These are phyloP conservation scores for Nansenia antarctica DNA, from an alignment of 2,113 vertebrate species.

Conservation along the genomic window DNA sequence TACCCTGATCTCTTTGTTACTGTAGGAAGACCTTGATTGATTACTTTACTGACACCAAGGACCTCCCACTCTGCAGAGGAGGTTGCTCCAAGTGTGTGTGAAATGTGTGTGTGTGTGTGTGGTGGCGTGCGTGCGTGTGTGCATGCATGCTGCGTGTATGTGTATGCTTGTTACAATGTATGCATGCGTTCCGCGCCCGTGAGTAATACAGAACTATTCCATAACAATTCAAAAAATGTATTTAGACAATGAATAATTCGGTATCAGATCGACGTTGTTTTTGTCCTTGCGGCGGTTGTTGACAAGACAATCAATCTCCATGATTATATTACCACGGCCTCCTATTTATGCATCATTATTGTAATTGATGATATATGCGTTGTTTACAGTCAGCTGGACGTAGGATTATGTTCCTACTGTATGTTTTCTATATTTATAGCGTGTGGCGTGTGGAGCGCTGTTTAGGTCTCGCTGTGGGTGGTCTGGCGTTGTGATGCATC, in stretches of 20 bases:
- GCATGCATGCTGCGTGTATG: too few relatives aligned
- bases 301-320: background rate
- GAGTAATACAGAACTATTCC: too few relatives aligned
- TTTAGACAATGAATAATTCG: background rate
- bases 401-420: too few relatives aligned
- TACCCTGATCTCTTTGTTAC: conserved; percentile 30
- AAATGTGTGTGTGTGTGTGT: too few relatives aligned
- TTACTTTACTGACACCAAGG: background rate
- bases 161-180: background rate
- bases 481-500: background rate
- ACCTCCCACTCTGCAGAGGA: background rate
- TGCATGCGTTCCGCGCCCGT: too few relatives aligned
- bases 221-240: background rate
- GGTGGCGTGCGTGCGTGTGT: too few relatives aligned
- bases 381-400: background rate
- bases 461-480: background rate
- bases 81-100: too few relatives aligned
- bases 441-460: too few relatives aligned
- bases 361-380: background rate
- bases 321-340: background rate
- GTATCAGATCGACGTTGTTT: background rate
- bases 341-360: background rate
- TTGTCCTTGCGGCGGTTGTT: background rate
- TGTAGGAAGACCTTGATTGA: background rate
- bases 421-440: too few relatives aligned